Conservation (phyloP, 2,888 invertebrate species). For the Andricus quercusramuli region DNA sequence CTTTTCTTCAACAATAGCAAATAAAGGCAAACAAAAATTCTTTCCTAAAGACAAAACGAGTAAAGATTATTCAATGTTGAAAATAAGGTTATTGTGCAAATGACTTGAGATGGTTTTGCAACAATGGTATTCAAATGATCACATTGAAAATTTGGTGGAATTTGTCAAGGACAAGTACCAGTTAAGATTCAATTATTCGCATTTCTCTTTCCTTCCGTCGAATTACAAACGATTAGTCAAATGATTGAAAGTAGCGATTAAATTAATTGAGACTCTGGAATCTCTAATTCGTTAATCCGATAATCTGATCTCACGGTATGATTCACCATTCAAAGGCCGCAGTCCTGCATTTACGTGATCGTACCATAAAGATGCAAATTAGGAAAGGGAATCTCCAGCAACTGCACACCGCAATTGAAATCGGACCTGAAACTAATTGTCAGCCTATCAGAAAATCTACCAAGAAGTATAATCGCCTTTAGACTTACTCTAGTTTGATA, state of each 20-base stretch:
- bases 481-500: constrained; percentile 14
- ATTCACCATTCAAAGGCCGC: constrained; percentile 32
- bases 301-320: constrained; percentile 37
- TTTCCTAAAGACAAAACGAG: no score
- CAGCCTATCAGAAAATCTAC: constrained; percentile 40
- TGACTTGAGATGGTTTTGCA: neutral
- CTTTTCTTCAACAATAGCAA: no score
- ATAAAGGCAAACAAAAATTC: no score
- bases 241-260: constrained; percentile 38
- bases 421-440: constrained; percentile 39
- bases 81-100: neutral
- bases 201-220: constrained; percentile 19
- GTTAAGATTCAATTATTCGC: constrained; percentile 26
- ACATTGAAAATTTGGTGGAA: neutral
- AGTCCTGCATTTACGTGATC: constrained; percentile 30
- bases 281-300: constrained; percentile 37
- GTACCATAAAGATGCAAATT: constrained; percentile 38
- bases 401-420: constrained; percentile 39
- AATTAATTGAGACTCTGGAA: constrained; percentile 40
- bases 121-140: neutral
- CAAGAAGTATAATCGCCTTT: constrained; percentile 33
- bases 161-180: neutral
- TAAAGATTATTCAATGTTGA: neutral
- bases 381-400: constrained; percentile 24
- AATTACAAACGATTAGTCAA: constrained; percentile 34